Evolutionary conservation across 2,797 vertebrate genomes (phyloP).

Genomic region (Gambelia wislizenii): DNA sequence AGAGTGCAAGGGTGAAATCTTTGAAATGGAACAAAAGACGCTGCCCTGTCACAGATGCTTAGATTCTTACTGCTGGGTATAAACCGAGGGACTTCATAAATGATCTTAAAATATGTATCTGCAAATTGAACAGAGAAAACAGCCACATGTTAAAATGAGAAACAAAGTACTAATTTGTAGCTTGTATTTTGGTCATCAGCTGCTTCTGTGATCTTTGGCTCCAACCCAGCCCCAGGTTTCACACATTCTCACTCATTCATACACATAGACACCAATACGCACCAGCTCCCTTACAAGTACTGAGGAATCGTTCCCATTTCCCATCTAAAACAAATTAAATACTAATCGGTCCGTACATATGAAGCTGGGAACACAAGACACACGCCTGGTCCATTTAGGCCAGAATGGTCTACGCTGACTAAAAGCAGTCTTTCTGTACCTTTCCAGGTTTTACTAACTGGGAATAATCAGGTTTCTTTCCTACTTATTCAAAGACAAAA

Average conservation of each 20-base stretch:
- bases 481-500: no score
- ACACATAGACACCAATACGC: background rate
- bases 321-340: background rate
- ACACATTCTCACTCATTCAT: background rate
- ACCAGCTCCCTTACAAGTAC: no score
- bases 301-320: background rate
- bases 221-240: background rate
- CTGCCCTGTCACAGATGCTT: no score
- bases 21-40: background rate
- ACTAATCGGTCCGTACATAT: background rate
- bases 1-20: background rate
- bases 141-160: background rate
- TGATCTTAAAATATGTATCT: fast-evolving
- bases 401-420: background rate
- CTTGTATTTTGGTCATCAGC: background rate
- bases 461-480: no score
- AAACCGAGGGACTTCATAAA: background rate
- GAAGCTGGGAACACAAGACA: background rate
- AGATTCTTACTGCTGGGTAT: constrained; percentile 1
- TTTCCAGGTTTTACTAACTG: no score
- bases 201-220: background rate
- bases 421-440: no score
- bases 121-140: background rate
- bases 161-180: background rate
- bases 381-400: background rate